Percentiles rank a stretch among this genome's conserved stretches.
Conservation (phyloP, 2,888 invertebrate species). For the Pomacea canaliculata region DNA sequence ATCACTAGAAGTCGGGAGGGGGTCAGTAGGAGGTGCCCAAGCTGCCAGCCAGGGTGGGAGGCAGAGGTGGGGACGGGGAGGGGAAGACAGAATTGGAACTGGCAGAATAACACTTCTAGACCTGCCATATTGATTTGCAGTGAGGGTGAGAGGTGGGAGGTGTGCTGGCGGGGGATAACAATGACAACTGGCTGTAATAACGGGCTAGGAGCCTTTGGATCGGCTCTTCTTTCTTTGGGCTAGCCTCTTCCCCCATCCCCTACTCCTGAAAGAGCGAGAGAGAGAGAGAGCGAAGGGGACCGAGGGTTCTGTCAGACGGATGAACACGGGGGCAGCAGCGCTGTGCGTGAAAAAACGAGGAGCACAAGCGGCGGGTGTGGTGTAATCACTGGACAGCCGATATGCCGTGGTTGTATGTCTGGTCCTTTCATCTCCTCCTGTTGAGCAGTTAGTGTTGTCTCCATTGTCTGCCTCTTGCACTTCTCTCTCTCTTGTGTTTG, state of each 20-base stretch:
- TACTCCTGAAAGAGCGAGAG: neutral
- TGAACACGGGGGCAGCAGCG: neutral
- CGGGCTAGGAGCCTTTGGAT: neutral
- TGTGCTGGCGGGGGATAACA: neutral
- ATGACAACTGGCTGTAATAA: constrained; percentile 4
- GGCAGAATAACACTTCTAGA: constrained; percentile 4
- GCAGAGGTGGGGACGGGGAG: neutral
- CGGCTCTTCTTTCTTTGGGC: neutral
- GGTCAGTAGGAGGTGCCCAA: neutral
- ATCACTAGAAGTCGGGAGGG: too few species aligned
- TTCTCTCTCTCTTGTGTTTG: too few species aligned
- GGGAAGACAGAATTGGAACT: constrained; percentile 5
- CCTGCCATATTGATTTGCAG: constrained; percentile 15
- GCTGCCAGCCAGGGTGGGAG: neutral
- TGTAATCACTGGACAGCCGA: neutral
- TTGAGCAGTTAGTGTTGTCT: constrained; percentile 12
- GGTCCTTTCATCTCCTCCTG: neutral
- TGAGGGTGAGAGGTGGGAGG: neutral
- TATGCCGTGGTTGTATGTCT: constrained; percentile 12
- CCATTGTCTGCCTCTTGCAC: neutral
- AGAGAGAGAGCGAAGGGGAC: neutral
- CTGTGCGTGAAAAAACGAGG: neutral
- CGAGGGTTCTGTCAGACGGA: neutral
- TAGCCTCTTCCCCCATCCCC: neutral
- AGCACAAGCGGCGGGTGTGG: neutral